Conservation (phyloP, 2,113 vertebrate species). For the Dissostichus mawsoni region DNA sequence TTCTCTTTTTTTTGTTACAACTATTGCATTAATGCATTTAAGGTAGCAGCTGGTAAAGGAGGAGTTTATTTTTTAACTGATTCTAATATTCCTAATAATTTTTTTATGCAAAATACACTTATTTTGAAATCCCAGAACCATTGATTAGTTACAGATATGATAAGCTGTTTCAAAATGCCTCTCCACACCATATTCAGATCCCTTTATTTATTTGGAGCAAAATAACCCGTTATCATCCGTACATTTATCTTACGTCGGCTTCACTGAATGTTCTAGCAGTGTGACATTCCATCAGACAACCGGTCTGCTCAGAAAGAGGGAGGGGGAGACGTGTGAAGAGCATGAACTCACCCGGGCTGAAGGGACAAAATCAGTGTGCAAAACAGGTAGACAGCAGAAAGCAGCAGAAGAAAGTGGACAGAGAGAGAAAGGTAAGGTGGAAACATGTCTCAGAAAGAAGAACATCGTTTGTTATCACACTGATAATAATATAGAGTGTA, state of each 20-base stretch:
- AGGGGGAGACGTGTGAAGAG: neutral
- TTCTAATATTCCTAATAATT: no score
- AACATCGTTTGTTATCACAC: neutral
- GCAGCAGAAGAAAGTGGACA: neutral
- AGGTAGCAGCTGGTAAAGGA: no score
- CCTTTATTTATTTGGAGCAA: neutral
- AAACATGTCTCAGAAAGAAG: neutral
- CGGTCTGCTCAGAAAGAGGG: neutral
- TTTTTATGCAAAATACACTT: neutral
- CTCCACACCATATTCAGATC: neutral
- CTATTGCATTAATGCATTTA: no score
- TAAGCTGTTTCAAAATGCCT: neutral
- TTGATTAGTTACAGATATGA: neutral
- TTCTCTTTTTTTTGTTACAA: no score
- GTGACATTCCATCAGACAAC: neutral
- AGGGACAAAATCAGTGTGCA: neutral
- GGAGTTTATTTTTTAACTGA: no score
- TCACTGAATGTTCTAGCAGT: neutral
- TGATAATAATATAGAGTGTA: neutral
- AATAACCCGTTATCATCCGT: neutral
- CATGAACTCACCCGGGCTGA: neutral
- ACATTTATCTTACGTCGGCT: rapidly evolving
- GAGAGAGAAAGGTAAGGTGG: neutral
- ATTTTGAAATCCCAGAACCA: neutral
- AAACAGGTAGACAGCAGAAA: neutral